Evolutionary conservation across 2,888 invertebrate species (phyloP), one percentile per base, ranked within the genome.

Genomic region (Sphaerophoria rueppellii): DNA sequence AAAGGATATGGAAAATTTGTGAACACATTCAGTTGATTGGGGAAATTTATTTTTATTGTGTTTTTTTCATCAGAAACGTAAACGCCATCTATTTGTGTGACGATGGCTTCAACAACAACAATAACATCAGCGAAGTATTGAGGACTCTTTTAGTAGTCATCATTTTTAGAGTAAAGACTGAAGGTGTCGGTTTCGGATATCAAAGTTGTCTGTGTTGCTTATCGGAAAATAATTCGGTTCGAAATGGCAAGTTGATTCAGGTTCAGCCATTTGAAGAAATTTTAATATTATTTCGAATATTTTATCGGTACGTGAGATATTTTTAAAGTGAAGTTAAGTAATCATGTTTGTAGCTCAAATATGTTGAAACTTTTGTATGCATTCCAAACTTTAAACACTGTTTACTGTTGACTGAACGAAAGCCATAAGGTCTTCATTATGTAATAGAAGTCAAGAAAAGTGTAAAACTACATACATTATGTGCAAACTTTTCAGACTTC

Each of bases 11-110:
- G 46, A 69, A 46, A 65, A 11, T 52, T n/a, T 32, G 46, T 37
- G 34, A 46, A 55, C 58, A 58, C 34, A 58, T 63, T 55, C 40
- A 32, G 35, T 72, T 60, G 76, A 69, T 76, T 60, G 67, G 70
- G 57, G 46, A 76, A 65, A 65, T 67, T 35, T 58, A 35, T 46
- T 70, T 71, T 46, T 58, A 74, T 52, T 75, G 37, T 43, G 9
- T 69, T 74, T 40, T 74, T 40, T 69, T 67, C 67, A 32, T 54
- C 67, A 24, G 37, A 67, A 54, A 24, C 6, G 37, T 35, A 14
- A 37, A 24, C 35, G 9, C 43, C 43, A 43, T 9, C 9, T 12
- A 40, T 7, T 40, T 6, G 40, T 9, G 40, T 9, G 12, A 43
- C 43, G 9, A 11, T 43, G 12, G 9, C 1, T 40, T 40, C 43